These are phyloP conservation scores for Hybognathus amarus DNA, from an alignment of 2,797 vertebrate species.

Conservation along the genomic window DNA sequence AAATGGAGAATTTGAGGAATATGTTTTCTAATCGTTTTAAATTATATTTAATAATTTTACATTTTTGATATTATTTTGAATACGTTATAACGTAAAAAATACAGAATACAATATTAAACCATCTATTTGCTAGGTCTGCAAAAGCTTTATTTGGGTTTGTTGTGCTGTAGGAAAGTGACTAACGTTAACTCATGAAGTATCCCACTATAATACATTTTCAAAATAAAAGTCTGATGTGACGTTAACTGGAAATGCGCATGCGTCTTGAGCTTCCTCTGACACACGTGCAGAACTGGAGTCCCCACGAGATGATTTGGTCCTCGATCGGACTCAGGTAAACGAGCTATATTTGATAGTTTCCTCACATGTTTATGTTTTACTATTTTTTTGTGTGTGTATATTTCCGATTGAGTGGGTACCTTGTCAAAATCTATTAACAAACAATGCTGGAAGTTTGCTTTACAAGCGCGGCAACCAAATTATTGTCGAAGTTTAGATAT, in stretches of 20 bases:
- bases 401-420: neutral
- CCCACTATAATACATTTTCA: neutral
- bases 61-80: neutral
- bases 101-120: too few relatives aligned
- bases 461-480: neutral
- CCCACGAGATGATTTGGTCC: neutral
- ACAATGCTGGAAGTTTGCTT: neutral
- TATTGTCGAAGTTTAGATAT: neutral
- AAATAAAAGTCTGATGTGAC: slow-evolving; percentile 37
- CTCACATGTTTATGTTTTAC: neutral
- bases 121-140: neutral
- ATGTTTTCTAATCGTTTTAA: neutral
- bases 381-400: neutral
- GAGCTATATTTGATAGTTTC: neutral
- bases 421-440: neutral
- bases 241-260: slow-evolving; percentile 30
- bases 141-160: neutral
- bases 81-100: neutral
- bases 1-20: neutral
- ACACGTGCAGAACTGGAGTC: slow-evolving; percentile 57
- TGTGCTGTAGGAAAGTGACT: neutral
- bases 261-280: neutral
- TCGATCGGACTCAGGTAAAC: slow-evolving; percentile 49
- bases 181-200: neutral
- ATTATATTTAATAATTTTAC: too few relatives aligned